These are phyloP conservation scores for Steatocranus sp. DNA, from an alignment of 2,797 vertebrate genomes.

Conservation along the genomic window DNA sequence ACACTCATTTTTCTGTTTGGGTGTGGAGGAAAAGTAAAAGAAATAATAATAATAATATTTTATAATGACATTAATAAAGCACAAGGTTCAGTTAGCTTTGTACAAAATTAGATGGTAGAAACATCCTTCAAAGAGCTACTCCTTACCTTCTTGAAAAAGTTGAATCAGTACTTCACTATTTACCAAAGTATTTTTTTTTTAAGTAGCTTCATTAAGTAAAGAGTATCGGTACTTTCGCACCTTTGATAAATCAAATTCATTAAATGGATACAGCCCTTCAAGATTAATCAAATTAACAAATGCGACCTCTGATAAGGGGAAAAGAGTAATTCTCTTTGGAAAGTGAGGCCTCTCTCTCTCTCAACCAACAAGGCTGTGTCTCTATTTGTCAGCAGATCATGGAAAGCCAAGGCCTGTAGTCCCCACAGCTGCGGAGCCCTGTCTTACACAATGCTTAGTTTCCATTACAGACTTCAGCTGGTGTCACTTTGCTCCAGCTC, in stretches of 20 bases:
- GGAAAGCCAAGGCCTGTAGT: not conserved
- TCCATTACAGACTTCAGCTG: not conserved
- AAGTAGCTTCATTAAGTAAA: not conserved
- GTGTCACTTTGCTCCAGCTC: not conserved
- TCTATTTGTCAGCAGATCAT: not conserved
- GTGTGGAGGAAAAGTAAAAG: not conserved
- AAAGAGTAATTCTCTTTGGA: not conserved
- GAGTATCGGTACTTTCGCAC: not conserved
- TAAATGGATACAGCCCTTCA: not conserved
- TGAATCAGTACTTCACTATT: not conserved
- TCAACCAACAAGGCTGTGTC: rapidly evolving
- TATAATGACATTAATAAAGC: not conserved
- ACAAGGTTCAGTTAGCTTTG: not conserved
- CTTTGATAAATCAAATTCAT: not conserved
- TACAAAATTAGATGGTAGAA: not conserved
- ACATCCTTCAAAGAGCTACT: not conserved
- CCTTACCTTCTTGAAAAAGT: not conserved
- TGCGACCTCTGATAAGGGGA: rapidly evolving
- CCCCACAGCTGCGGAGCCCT: rapidly evolving
- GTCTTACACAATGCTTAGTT: not conserved
- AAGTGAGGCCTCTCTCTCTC: not conserved
- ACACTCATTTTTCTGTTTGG: not conserved
- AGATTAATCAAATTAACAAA: not conserved
- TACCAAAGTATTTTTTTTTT: not conserved
- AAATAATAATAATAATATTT: not conserved